Evolutionary conservation across 2,113 vertebrate genomes (phyloP).

Genomic region (Lichenostomus cassidix): DNA sequence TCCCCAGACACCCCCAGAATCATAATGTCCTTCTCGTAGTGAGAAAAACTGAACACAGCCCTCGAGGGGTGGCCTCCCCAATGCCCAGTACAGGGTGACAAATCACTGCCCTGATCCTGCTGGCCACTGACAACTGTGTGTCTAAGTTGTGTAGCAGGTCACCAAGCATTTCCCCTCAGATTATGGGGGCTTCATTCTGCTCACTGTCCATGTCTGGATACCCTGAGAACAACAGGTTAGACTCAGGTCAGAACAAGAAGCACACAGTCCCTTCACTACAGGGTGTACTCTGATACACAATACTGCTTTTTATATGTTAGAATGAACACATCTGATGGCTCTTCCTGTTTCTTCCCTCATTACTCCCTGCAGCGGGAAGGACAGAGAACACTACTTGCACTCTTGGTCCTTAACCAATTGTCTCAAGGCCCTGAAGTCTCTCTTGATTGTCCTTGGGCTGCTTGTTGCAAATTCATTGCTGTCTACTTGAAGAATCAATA

Average conservation of each 20-base stretch:
- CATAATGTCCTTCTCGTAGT: background rate
- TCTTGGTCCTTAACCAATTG: background rate
- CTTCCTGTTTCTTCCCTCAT: background rate
- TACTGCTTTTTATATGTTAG: too few relatives aligned
- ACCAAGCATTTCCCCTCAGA: background rate
- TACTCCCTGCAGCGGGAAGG: background rate
- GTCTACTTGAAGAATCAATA: background rate
- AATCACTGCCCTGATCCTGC: background rate
- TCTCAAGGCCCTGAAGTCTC: background rate
- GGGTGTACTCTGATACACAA: too few relatives aligned
- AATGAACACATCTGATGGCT: background rate
- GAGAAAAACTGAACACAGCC: background rate
- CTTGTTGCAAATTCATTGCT: background rate
- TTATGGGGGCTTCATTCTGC: background rate
- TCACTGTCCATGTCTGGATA: background rate
- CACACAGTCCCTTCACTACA: too few relatives aligned
- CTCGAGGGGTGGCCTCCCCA: background rate
- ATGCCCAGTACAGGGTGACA: background rate
- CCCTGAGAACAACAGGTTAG: background rate
- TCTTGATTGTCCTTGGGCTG: background rate
- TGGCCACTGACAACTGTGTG: background rate
- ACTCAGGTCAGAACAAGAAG: background rate
- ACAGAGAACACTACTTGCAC: background rate
- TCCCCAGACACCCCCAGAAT: background rate
- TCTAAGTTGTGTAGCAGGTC: background rate